phyloP scores from a whole-genome alignment of 2,888 invertebrate species.

The Acrobasis repandana region DNA sequence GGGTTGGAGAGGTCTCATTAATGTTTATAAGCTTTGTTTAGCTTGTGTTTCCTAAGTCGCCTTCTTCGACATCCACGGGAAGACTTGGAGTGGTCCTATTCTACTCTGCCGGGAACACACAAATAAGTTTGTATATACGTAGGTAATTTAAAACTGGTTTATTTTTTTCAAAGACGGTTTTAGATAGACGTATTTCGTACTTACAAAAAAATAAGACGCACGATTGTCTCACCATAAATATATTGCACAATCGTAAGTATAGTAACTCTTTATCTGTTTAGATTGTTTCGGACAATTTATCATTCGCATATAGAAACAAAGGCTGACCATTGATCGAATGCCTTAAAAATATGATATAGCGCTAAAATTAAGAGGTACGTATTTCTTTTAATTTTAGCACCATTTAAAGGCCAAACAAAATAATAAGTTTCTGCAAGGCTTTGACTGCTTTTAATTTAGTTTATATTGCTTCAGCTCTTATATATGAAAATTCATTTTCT shows the following conservation, averaged over 20 bases:
- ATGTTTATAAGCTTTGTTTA: too few species aligned
- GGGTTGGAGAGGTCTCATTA: too few species aligned
- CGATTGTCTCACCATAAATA: neutral
- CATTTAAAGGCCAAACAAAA: neutral
- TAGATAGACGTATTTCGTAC: neutral
- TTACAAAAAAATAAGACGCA: neutral
- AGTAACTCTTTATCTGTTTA: neutral
- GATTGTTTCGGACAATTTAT: constrained; percentile 9
- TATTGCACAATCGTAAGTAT: neutral
- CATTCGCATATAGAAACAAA: constrained; percentile 7
- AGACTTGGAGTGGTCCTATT: too few species aligned
- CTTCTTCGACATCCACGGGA: too few species aligned
- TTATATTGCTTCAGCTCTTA: too few species aligned
- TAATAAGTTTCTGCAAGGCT: neutral
- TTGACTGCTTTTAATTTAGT: too few species aligned
- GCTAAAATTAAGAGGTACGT: constrained; percentile 7
- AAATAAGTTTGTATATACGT: too few species aligned
- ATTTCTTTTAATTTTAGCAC: neutral
- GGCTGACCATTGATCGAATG: constrained; percentile 10
- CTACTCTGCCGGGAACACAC: too few species aligned
- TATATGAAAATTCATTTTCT: too few species aligned
- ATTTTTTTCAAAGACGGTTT: too few species aligned
- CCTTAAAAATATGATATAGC: neutral
- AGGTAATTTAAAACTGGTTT: too few species aligned
- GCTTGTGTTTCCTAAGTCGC: too few species aligned